These are phyloP conservation scores for Neocrepidodera transversa DNA, from an alignment of 2,888 invertebrate genomes.

Conservation along the genomic window DNA sequence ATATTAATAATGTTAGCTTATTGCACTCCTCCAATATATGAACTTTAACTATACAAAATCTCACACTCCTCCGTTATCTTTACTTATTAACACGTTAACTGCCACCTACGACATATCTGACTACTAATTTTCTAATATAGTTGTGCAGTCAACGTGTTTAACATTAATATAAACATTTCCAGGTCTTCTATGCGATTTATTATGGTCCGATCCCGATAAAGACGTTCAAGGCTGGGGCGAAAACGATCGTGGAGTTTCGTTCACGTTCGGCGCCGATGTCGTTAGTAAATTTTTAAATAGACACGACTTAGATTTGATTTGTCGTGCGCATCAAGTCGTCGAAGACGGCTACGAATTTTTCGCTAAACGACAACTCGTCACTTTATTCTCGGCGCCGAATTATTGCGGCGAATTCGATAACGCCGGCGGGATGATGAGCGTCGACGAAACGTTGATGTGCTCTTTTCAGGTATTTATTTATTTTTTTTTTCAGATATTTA, in stretches of 20 bases:
- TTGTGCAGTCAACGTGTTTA: too few relatives aligned
- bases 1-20: too few relatives aligned
- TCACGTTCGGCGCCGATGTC: slow-evolving; percentile 97
- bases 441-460: slow-evolving; percentile 98
- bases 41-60: too few relatives aligned
- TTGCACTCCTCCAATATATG: too few relatives aligned
- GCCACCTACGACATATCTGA: too few relatives aligned
- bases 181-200: slow-evolving; percentile 93
- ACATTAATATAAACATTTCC: too few relatives aligned
- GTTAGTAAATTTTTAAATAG: slow-evolving; percentile 95
- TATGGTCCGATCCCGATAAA: slow-evolving; percentile 98
- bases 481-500: too few relatives aligned
- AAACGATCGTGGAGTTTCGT: slow-evolving; percentile 97
- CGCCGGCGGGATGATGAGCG: slow-evolving; percentile 99
- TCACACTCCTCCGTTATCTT: too few relatives aligned
- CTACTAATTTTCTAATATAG: too few relatives aligned
- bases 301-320: slow-evolving; percentile 96
- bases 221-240: slow-evolving; percentile 95
- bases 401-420: slow-evolving; percentile 99
- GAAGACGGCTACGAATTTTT: slow-evolving; percentile 99
- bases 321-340: slow-evolving; percentile 97
- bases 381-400: slow-evolving; percentile 97
- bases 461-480: slow-evolving; percentile 81
- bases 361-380: slow-evolving; percentile 97
- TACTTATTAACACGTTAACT: too few relatives aligned